phyloP scores from a whole-genome alignment of 2,888 invertebrate genomes.

The Polydesmus complanatus region DNA sequence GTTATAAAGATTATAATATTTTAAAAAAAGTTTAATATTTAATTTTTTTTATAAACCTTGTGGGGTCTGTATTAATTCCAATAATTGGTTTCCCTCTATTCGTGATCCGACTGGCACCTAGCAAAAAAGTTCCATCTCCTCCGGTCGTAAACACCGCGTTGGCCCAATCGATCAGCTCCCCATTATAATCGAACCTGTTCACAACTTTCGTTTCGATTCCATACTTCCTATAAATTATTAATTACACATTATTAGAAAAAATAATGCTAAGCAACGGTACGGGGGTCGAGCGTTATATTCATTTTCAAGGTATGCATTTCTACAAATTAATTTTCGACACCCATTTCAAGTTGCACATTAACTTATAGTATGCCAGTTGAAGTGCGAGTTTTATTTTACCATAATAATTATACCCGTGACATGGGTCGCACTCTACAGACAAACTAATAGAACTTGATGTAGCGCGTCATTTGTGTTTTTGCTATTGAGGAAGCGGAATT shows the following conservation, averaged over 20 bases:
- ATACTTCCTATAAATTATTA: slow-evolving; percentile 34
- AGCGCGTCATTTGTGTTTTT: too few relatives aligned
- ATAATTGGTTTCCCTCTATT: slow-evolving; percentile 74
- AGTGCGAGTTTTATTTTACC: too few relatives aligned
- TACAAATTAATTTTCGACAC: too few relatives aligned
- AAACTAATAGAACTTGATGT: too few relatives aligned
- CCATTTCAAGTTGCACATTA: too few relatives aligned
- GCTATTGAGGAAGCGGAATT: too few relatives aligned
- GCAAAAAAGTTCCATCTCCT: slow-evolving; percentile 92
- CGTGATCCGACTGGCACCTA: slow-evolving; percentile 73
- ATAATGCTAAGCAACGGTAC: too few relatives aligned
- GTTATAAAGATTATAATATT: background rate
- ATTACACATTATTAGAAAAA: background rate
- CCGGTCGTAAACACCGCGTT: slow-evolving; percentile 55
- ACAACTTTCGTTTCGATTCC: slow-evolving; percentile 54
- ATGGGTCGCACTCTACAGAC: too few relatives aligned
- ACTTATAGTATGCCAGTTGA: too few relatives aligned
- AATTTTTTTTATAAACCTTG: slow-evolving; percentile 30
- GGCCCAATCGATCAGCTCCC: slow-evolving; percentile 70
- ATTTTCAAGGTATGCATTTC: too few relatives aligned
- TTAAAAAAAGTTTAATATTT: background rate
- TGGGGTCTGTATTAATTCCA: slow-evolving; percentile 92
- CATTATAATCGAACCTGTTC: slow-evolving; percentile 41
- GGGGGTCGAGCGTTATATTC: too few relatives aligned
- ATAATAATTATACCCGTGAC: too few relatives aligned